phyloP scores from a whole-genome alignment of 2,113 vertebrate genomes.

The Nothobranchius kuhntae region DNA sequence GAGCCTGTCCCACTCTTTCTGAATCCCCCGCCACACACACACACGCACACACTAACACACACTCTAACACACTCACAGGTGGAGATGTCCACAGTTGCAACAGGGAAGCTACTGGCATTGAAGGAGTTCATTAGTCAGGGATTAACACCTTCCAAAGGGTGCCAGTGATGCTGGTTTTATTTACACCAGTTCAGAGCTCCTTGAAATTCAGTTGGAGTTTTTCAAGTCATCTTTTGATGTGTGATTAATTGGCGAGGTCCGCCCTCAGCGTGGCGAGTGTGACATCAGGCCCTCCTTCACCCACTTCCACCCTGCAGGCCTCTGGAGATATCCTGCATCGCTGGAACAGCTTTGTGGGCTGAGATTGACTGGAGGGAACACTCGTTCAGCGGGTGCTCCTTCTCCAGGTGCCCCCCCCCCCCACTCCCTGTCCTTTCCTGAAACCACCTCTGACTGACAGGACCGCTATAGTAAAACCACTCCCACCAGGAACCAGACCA shows the following conservation, averaged over 20 bases:
- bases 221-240: slow-evolving; percentile 47
- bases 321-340: slow-evolving; percentile 61
- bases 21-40: slow-evolving; percentile 39
- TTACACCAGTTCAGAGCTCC: slow-evolving; percentile 49
- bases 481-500: slow-evolving; percentile 58
- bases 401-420: background rate
- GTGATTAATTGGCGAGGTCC: slow-evolving; percentile 59
- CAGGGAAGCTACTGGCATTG: slow-evolving; percentile 60
- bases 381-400: slow-evolving; percentile 39
- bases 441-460: slow-evolving; percentile 67
- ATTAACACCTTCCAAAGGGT: slow-evolving; percentile 72
- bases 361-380: slow-evolving; percentile 66
- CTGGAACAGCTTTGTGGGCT: slow-evolving; percentile 58
- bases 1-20: slow-evolving; percentile 66
- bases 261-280: slow-evolving; percentile 43
- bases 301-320: slow-evolving; percentile 41
- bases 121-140: slow-evolving; percentile 80
- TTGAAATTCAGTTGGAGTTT: slow-evolving; percentile 35
- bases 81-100: slow-evolving; percentile 63
- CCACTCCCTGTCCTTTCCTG: slow-evolving; percentile 10
- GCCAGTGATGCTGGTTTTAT: slow-evolving; percentile 70
- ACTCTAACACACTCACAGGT: slow-evolving; percentile 44
- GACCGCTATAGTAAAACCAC: slow-evolving; percentile 72
- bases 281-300: slow-evolving; percentile 57
- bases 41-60: background rate